Evolutionary conservation across 2,113 vertebrate species (phyloP).

Genomic region (Telmatochromis sp.): DNA sequence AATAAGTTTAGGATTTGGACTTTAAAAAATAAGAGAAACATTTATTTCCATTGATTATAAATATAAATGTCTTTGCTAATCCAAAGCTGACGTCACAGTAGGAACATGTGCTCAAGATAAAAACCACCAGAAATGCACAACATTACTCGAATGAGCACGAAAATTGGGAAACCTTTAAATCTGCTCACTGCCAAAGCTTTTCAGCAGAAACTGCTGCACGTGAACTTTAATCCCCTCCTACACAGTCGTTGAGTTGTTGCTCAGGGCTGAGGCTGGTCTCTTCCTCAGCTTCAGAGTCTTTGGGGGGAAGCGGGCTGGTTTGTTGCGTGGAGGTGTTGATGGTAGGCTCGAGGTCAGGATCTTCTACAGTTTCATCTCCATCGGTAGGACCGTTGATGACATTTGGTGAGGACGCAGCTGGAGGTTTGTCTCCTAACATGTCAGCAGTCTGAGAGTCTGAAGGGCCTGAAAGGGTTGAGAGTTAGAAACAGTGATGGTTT

Average conservation of each 20-base stretch:
- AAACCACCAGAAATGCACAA: neutral
- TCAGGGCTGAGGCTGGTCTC: neutral
- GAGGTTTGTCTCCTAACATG: neutral
- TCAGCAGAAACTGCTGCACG: neutral
- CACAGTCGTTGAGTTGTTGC: neutral
- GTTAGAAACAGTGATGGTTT: neutral
- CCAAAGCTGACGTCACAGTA: neutral
- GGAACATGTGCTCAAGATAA: fast-evolving
- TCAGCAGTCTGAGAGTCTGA: constrained; percentile 2
- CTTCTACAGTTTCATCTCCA: neutral
- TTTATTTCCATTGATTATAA: neutral
- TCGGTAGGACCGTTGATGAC: neutral
- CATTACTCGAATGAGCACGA: neutral
- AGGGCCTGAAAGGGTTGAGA: neutral
- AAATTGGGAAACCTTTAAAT: neutral
- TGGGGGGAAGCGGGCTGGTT: neutral
- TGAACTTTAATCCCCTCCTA: neutral
- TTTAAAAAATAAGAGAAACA: fast-evolving
- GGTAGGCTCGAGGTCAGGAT: neutral
- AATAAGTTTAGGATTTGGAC: fast-evolving
- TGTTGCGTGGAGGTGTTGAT: neutral
- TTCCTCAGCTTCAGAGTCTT: neutral
- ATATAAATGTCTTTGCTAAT: neutral
- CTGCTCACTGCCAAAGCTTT: neutral
- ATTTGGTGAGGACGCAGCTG: neutral